Evolutionary conservation across 2,113 vertebrate species (phyloP).

Genomic region (Larimichthys polyactis): DNA sequence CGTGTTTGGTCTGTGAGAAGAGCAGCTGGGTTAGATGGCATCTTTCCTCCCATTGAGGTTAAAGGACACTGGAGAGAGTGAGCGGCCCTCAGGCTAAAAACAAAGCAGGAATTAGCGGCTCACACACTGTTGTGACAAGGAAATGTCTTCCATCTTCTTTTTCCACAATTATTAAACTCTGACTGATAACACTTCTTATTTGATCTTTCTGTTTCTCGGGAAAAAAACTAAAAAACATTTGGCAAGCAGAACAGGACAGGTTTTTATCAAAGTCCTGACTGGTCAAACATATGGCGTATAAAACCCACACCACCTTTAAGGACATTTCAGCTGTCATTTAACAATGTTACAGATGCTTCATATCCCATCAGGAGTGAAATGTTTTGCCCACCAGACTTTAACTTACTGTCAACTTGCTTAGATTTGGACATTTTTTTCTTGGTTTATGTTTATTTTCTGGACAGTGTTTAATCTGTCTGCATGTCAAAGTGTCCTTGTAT

Average conservation of each 20-base stretch:
- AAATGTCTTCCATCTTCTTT: background rate
- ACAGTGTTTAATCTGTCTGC: too few relatives aligned
- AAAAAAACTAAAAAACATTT: background rate
- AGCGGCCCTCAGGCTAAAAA: constrained; percentile 37
- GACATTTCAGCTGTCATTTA: too few relatives aligned
- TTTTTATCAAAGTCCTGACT: background rate
- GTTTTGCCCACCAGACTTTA: too few relatives aligned
- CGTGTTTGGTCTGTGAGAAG: too few relatives aligned
- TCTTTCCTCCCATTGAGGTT: constrained; percentile 35
- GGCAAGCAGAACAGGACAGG: background rate
- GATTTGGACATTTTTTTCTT: too few relatives aligned
- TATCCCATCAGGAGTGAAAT: too few relatives aligned
- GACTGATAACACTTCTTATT: background rate
- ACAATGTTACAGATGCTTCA: too few relatives aligned
- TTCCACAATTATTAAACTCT: background rate
- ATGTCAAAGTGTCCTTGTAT: too few relatives aligned
- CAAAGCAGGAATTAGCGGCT: constrained; percentile 30
- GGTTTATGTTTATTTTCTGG: too few relatives aligned
- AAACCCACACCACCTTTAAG: too few relatives aligned
- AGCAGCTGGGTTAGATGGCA: constrained; percentile 8
- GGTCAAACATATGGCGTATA: too few relatives aligned
- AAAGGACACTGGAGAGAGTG: constrained; percentile 31
- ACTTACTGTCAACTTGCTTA: too few relatives aligned
- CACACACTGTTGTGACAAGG: constrained; percentile 1
- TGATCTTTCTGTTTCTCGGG: background rate